A percentile compares a stretch with the other conserved stretches of the same genome.
Conservation (phyloP, 2,888 invertebrate genomes). For the Caenorhabditis sp. region DNA sequence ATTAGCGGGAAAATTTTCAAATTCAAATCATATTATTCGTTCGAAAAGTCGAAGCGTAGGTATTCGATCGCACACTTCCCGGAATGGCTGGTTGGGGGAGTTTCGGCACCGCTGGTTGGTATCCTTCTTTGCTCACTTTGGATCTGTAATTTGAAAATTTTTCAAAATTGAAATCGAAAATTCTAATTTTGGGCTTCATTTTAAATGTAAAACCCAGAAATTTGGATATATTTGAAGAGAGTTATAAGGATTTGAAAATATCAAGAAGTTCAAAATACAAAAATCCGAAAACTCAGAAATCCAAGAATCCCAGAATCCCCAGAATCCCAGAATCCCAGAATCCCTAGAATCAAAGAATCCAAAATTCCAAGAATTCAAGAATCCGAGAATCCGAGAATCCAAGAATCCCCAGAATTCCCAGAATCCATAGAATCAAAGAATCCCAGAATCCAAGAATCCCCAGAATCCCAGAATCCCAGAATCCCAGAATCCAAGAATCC, state of each 20-base stretch:
- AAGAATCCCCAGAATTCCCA: background rate
- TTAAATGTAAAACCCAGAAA: background rate
- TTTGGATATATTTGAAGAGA: no score
- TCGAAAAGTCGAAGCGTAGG: constrained; percentile 69
- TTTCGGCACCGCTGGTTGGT: constrained; percentile 74
- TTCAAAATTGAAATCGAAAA: background rate
- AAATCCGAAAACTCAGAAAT: background rate
- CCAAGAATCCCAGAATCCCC: background rate
- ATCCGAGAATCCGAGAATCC: background rate
- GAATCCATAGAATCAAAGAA: no score
- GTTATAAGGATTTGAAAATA: background rate
- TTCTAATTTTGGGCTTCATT: background rate
- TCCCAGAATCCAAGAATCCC: no score
- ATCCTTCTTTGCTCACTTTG: constrained; percentile 73
- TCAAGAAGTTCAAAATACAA: background rate
- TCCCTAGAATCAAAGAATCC: background rate
- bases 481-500: background rate
- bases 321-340: background rate
- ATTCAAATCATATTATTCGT: constrained; percentile 53
- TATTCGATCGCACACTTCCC: constrained; percentile 67
- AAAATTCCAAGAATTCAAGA: background rate
- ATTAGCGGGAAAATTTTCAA: background rate
- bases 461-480: background rate
- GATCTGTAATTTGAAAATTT: constrained; percentile 44
- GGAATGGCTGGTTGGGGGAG: constrained; percentile 70